Conservation (phyloP, 2,888 invertebrate genomes). For the Tromatobia lineatoria region DNA sequence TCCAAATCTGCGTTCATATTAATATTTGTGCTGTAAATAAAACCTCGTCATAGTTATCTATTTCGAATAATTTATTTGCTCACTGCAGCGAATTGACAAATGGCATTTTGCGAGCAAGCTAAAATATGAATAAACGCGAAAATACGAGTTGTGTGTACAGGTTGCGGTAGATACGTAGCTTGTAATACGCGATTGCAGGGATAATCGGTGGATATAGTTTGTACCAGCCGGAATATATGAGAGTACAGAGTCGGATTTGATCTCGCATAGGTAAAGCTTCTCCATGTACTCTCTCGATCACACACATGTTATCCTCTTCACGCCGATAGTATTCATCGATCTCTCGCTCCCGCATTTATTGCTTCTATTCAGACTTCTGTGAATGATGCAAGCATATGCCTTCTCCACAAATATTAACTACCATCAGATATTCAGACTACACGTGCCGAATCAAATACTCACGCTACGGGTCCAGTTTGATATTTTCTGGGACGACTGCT, state of each 20-base stretch:
- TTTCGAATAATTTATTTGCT: background rate
- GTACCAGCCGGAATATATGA: slow-evolving; percentile 21
- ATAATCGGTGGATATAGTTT: slow-evolving; percentile 40
- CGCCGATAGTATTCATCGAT: slow-evolving; percentile 13
- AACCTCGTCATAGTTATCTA: background rate
- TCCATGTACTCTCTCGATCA: slow-evolving; percentile 27
- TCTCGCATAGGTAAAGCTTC: slow-evolving; percentile 7
- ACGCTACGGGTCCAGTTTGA: slow-evolving; percentile 10
- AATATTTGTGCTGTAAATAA: background rate
- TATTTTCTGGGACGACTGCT: slow-evolving; percentile 34
- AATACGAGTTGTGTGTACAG: slow-evolving; percentile 9
- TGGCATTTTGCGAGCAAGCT: background rate
- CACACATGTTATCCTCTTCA: background rate
- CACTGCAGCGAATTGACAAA: background rate
- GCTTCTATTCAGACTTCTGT: slow-evolving; percentile 15
- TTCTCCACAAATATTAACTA: slow-evolving; percentile 12
- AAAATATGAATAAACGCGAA: slow-evolving; percentile 4
- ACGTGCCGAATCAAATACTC: background rate
- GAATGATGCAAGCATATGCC: slow-evolving; percentile 2
- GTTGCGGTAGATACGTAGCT: slow-evolving; percentile 4
- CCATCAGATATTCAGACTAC: slow-evolving; percentile 17
- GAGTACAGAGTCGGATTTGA: background rate
- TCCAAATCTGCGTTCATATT: background rate
- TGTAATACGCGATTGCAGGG: slow-evolving; percentile 24
- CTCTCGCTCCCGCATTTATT: slow-evolving; percentile 31